Evolutionary conservation across 2,113 vertebrate genomes (phyloP), one percentile per base, ranked within the genome.

Genomic region (Gila orcuttii): DNA sequence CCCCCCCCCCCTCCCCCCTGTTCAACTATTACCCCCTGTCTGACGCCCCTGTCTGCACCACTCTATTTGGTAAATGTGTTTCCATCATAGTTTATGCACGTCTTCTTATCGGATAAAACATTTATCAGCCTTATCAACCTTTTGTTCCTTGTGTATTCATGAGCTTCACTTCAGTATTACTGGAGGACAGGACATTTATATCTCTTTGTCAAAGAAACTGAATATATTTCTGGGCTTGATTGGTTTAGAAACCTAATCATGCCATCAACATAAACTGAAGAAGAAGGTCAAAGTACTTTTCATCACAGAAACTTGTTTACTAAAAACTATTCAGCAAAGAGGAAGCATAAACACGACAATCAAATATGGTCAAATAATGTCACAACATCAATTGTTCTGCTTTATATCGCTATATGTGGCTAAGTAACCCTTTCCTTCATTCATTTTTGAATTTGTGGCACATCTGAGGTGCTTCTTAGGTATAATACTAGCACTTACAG

Each of bases 101-200:
- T 50, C 47, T 50, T 50, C 3, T 50, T 50, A 13, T 50, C 3
- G 12, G 47, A 50, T 13, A 50, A 50, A 50, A 50, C 11, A 50
- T 50, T 42, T 42, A 42, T 42, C 7, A 42, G 45, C 45, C 45
- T 45, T 11, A 11, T 11, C 11, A 50, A 64, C n/a, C 52, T 84
- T 88, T 86, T 83, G 69, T 86, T 60, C 4, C 62, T 19, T 52
- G 23, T 28, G 47, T 55, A 83, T 79, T 88, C 69, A 75, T 33
- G 55, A 64, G 69, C 21, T 50, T 82, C 28, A 33, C 57, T 52
- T 85, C 69, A 60, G 15, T 45, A 36, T 73, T 75, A 60, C 73
- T 68, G 23, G 47, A 78, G 75, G 71, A 62, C 42, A 64, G 11
- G 55, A 64, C 5, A 31, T 69, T 52, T 71, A 23, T 66, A 59